phyloP scores from a whole-genome alignment of 2,113 vertebrate genomes.

The Daboia siamensis region DNA sequence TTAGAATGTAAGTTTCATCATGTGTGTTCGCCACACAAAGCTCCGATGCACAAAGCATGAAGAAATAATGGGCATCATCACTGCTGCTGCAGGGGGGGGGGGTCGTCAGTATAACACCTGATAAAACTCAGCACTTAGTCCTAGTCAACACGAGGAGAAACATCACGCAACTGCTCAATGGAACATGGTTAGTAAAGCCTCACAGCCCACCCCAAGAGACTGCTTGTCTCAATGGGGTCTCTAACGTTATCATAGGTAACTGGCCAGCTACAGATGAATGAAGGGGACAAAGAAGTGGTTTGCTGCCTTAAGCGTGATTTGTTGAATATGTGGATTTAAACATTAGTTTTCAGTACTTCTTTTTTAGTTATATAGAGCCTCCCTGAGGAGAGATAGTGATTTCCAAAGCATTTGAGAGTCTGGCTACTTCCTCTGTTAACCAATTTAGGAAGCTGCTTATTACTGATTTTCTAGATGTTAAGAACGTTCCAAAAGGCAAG shows the following conservation, averaged over 20 bases:
- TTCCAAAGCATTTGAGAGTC: no score
- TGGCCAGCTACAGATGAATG: neutral
- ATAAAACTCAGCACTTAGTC: neutral
- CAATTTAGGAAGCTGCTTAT: no score
- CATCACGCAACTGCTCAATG: neutral
- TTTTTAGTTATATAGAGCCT: neutral
- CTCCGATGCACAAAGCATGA: neutral
- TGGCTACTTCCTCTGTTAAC: no score
- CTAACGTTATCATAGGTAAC: neutral
- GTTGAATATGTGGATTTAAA: neutral
- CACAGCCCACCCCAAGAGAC: neutral
- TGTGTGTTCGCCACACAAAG: neutral
- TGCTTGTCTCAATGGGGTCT: neutral
- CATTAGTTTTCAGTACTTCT: neutral
- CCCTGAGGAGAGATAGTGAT: no score
- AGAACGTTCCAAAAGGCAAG: no score
- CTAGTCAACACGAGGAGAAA: neutral
- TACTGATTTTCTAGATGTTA: no score
- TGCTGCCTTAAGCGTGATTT: neutral
- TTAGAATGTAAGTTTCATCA: neutral
- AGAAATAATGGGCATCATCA: neutral
- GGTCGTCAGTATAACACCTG: neutral
- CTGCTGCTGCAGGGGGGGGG: neutral
- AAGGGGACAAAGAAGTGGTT: neutral
- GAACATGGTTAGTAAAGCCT: neutral